Conservation (phyloP, 2,113 vertebrate genomes). For the Sprattus sprattus region DNA sequence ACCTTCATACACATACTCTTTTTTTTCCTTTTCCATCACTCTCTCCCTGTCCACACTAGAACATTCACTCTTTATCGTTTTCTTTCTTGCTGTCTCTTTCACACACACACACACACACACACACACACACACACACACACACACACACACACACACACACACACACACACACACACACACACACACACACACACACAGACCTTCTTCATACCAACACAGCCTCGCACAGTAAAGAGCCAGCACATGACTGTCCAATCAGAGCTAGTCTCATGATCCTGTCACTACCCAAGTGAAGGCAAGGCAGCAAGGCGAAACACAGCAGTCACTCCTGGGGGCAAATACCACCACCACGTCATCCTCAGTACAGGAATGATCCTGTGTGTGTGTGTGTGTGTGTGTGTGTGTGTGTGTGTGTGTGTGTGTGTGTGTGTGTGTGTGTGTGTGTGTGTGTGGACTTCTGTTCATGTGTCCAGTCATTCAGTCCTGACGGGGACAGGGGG, state of each 20-base stretch:
- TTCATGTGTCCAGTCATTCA: not conserved
- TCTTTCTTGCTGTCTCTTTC: not conserved
- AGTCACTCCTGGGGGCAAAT: not conserved
- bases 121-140: not conserved
- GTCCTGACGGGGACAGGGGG: not conserved
- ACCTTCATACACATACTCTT: not conserved
- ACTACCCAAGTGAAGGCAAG: not conserved
- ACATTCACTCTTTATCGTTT: not conserved
- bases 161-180: too few species aligned
- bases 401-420: slow-evolving; percentile 13
- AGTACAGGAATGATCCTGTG: not conserved
- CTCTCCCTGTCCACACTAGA: too few species aligned
- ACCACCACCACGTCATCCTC: not conserved
- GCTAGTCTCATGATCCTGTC: not conserved
- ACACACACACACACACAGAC: not conserved
- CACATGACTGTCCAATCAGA: not conserved
- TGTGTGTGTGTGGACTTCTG: not conserved
- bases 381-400: slow-evolving; percentile 8
- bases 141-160: too few species aligned
- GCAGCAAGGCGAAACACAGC: not conserved
- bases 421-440: slow-evolving; percentile 6
- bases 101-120: too few species aligned
- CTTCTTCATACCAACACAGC: not conserved
- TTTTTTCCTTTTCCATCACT: not conserved
- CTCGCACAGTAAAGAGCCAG: not conserved